Base-by-base conservation (phyloP, 2,113 vertebrate genomes). In the Bombycilla garrulus region DNA sequence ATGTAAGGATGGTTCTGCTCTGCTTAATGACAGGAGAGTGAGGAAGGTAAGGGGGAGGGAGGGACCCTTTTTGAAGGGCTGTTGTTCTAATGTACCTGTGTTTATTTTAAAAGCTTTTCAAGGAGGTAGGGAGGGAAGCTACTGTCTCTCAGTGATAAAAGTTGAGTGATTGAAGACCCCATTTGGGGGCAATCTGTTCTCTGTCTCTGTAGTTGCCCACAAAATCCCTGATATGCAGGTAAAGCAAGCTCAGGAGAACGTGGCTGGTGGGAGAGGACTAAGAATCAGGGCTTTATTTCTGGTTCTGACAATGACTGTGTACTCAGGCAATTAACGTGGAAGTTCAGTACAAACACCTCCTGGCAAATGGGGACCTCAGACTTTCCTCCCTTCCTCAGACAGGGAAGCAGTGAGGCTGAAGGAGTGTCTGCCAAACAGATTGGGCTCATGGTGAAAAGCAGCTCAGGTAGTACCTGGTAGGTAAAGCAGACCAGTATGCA, bases 21-120 rank as follows among this genome's bases (percentile, higher is more conserved):
- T 82, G 61, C 62, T 78, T 95, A 96, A 96, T 90, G 95, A 90
- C 85, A 93, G 44, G 31, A 90, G 64, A 94, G 82, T 85, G 64
- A 36, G 85, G 56, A 95, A 95, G 93, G 85, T 88, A 87, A 87
- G 69, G 58, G 74, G 79, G 85, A 86, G 85, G 65, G 73, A 60
- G 76, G 54, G 58, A 85, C 47, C 58, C 79, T 77, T 95, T 94
- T 66, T 76, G 81, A 91, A 87, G 74, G 54, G 42, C 70, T 96
- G 84, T 96, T 95, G 81, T 96, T 94, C 84, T 96, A 97, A 96
- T 95, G 93, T 92, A 97, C 93, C 93, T 95, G 76, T 96, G 94
- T 97, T 97, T 96, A 97, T 92, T 96, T 96, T 94, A 97, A 97
- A 96, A 97, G 93, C 94, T 96, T 97, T 96, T 86, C 96, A 92